A percentile compares a stretch with the other conserved stretches of the same genome.
Conservation (phyloP, 1,140 invertebrate genomes). For the Drosophila pseudoananassae region DNA sequence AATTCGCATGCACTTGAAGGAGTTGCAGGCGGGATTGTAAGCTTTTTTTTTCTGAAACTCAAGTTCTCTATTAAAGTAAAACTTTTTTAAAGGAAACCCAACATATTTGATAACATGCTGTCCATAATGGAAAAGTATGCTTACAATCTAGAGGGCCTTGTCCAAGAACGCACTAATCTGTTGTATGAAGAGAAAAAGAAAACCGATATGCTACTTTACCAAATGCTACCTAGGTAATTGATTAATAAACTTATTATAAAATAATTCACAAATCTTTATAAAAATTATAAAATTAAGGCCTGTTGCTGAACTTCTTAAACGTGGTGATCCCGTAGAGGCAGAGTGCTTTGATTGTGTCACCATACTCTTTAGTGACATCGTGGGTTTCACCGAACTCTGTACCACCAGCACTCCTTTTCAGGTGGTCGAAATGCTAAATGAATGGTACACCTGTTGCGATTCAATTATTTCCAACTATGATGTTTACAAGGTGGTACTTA, state of each 20-base stretch:
- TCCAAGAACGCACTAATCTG: conserved; percentile 94
- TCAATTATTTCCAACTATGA: conserved; percentile 95
- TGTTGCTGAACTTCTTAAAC: conserved; percentile 94
- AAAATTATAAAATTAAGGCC: conserved; percentile 86
- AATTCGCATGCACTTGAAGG: conserved; percentile 89
- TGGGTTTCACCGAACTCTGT: conserved; percentile 97
- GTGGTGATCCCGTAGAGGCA: conserved; percentile 93
- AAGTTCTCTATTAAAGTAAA: neutral
- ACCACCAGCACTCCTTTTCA: conserved; percentile 94
- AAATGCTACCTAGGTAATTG: conserved; percentile 93
- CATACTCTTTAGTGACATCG: conserved; percentile 96
- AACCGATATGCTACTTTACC: conserved; percentile 94
- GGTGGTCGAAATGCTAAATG: conserved; percentile 94
- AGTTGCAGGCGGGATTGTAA: conserved; percentile 91
- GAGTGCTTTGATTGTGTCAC: conserved; percentile 95
- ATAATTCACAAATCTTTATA: neutral
- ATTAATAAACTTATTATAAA: neutral
- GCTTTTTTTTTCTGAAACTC: conserved; percentile 21
- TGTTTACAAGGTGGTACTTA: conserved; percentile 93
- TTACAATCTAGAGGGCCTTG: conserved; percentile 95
- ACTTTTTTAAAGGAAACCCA: conserved; percentile 89
- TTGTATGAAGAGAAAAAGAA: conserved; percentile 97
- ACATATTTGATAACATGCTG: conserved; percentile 98
- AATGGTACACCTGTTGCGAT: conserved; percentile 96
- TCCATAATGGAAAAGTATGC: conserved; percentile 98